phyloP scores from a whole-genome alignment of 2,888 invertebrate species.

The Troglohyphantes excavatus region DNA sequence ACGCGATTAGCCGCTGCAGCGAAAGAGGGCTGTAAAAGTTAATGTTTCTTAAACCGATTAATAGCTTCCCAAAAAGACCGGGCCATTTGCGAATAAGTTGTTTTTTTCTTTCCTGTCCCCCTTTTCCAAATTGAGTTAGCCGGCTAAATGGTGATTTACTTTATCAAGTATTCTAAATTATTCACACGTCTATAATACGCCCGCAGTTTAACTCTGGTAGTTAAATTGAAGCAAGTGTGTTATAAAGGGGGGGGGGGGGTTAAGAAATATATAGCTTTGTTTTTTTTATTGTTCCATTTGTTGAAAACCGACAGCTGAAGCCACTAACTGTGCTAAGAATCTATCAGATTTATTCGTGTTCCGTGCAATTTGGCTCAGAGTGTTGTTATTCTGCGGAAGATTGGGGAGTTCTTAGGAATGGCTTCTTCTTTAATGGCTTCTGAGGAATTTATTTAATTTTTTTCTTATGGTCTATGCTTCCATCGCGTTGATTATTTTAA shows the following conservation, averaged over 20 bases:
- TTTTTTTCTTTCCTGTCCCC: neutral
- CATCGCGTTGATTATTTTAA: no score
- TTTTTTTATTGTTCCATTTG: neutral
- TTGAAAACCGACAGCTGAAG: neutral
- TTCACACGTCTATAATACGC: slow-evolving; percentile 39
- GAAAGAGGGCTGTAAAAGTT: slow-evolving; percentile 64
- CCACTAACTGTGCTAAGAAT: neutral
- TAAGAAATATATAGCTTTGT: neutral
- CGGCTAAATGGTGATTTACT: slow-evolving; percentile 44
- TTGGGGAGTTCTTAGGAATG: no score
- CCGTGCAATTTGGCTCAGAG: neutral
- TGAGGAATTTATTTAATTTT: no score
- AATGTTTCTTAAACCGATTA: slow-evolving; percentile 73
- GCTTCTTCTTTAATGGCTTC: no score
- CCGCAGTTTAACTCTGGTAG: slow-evolving; percentile 26
- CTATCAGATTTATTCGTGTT: neutral
- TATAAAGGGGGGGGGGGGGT: slow-evolving; percentile 9
- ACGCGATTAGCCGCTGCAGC: slow-evolving; percentile 37
- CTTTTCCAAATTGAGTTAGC: slow-evolving; percentile 45
- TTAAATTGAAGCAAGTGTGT: slow-evolving; percentile 56
- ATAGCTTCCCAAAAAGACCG: slow-evolving; percentile 43
- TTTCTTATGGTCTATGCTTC: no score
- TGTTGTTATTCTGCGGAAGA: neutral
- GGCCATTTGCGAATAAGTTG: slow-evolving; percentile 46
- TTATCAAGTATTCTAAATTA: slow-evolving; percentile 53